Percentiles rank a stretch among this genome's conserved stretches.
Conservation (phyloP, 2,113 vertebrate genomes). For the Entomyzon cyanotis region DNA sequence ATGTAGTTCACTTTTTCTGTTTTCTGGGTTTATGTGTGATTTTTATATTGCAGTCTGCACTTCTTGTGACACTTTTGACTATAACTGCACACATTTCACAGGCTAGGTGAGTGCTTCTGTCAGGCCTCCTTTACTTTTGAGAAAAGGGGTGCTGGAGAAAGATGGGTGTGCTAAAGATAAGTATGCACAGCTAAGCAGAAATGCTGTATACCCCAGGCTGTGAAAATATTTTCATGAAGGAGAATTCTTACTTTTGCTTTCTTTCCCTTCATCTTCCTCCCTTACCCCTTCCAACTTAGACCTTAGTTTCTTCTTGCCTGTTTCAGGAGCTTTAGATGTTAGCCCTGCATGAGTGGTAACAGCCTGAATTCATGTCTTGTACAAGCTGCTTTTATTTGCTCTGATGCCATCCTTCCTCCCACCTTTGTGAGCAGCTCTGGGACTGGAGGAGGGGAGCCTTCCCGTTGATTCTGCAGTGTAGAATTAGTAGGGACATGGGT, state of each 20-base stretch:
- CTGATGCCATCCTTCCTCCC: neutral
- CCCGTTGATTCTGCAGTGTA: neutral
- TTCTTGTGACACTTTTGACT: neutral
- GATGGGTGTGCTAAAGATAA: neutral
- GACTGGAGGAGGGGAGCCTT: neutral
- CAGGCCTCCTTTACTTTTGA: neutral
- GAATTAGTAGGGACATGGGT: neutral
- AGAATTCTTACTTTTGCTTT: neutral
- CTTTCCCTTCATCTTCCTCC: neutral
- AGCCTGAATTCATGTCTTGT: neutral
- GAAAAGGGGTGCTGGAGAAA: neutral
- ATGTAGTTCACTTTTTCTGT: neutral
- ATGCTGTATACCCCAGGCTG: neutral
- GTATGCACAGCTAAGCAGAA: neutral
- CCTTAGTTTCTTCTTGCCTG: neutral
- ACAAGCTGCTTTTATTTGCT: neutral
- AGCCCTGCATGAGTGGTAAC: neutral
- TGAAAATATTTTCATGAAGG: neutral
- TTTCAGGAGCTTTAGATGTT: neutral
- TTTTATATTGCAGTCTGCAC: neutral
- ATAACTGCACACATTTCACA: neutral
- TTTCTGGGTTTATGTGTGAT: neutral
- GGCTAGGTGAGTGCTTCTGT: neutral
- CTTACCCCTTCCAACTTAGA: neutral
- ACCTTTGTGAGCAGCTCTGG: neutral